phyloP scores from a whole-genome alignment of 1,140 invertebrate genomes.

The Camponotus pennsylvanicus region DNA sequence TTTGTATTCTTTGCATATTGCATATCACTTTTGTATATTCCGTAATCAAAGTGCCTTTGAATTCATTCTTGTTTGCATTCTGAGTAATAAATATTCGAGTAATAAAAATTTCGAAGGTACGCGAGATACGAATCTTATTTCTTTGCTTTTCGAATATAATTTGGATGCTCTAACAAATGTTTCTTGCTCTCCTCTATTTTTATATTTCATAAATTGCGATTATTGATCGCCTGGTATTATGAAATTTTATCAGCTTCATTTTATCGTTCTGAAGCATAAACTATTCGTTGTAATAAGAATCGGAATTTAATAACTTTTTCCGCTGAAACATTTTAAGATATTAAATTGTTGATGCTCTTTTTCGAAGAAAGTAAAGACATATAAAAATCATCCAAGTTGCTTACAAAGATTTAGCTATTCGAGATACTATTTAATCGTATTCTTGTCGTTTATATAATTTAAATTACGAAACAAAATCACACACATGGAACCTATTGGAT shows the following conservation, averaged over 20 bases:
- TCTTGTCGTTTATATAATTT: not conserved
- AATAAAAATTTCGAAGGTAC: not conserved
- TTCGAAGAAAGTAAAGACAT: not conserved
- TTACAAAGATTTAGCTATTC: not conserved
- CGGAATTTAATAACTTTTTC: constrained; percentile 5
- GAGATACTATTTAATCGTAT: not conserved
- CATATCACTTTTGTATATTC: not conserved
- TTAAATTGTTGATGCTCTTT: not conserved
- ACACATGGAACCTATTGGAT: not conserved
- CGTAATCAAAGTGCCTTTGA: not conserved
- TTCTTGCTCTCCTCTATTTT: not conserved
- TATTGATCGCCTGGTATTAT: not conserved
- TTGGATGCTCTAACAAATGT: not conserved
- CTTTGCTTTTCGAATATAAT: not conserved
- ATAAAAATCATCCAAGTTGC: not conserved
- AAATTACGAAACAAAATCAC: not conserved
- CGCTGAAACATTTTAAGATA: constrained; percentile 6
- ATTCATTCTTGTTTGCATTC: not conserved
- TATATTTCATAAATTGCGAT: constrained; percentile 19
- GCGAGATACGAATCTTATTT: not conserved
- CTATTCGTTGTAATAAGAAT: not conserved
- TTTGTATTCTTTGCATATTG: not conserved
- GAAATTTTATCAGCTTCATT: constrained; percentile 4
- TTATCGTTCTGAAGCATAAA: not conserved
- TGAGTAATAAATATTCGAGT: constrained; percentile 1